phyloP scores from a whole-genome alignment of 2,888 invertebrate genomes.

The Nephrotoma appendiculata region DNA sequence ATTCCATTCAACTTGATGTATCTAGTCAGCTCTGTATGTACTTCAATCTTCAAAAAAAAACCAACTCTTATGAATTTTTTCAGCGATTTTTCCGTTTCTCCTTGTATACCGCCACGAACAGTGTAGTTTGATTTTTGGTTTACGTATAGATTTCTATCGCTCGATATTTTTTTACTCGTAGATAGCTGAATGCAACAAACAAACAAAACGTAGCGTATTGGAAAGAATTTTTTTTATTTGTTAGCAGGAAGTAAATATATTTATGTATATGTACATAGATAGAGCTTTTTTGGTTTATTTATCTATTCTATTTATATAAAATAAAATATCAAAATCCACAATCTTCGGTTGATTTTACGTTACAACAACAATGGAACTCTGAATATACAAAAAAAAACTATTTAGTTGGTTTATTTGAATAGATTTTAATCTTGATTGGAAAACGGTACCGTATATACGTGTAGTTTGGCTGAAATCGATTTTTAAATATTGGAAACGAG shows the following conservation, averaged over 20 bases:
- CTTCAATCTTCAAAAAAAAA: neutral
- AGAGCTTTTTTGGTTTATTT: neutral
- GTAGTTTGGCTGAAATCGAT: neutral
- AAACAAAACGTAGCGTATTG: neutral
- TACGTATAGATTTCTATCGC: neutral
- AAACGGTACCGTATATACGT: neutral
- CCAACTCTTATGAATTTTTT: neutral
- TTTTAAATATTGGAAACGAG: neutral
- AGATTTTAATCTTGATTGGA: neutral
- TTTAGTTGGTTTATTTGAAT: neutral
- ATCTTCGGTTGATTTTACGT: neutral
- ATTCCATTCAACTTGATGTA: neutral
- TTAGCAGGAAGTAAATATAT: neutral
- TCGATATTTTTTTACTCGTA: neutral
- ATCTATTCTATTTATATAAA: neutral
- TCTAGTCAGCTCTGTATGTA: neutral
- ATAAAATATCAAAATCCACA: neutral
- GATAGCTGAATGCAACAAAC: neutral
- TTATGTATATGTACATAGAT: neutral
- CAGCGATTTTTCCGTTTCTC: neutral
- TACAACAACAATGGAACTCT: neutral
- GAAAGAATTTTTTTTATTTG: neutral
- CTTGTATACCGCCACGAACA: neutral
- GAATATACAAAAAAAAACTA: neutral
- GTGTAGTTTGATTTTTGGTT: neutral